phyloP scores from a whole-genome alignment of 1,140 invertebrate species.

The Acyrthosiphon pisum region DNA sequence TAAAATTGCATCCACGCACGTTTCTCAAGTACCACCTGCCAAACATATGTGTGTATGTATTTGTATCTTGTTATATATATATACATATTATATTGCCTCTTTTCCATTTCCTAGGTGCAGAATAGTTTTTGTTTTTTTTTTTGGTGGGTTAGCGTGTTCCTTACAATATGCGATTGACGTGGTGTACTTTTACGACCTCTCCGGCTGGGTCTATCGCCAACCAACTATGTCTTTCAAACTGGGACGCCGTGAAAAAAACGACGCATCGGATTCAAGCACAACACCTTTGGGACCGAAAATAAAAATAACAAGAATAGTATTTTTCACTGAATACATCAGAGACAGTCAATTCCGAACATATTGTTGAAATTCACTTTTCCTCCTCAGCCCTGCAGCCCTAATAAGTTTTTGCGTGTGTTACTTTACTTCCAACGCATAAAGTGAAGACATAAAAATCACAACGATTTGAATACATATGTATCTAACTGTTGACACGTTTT shows the following conservation, averaged over 20 bases:
- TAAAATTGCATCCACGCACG: background rate
- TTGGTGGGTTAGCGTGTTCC: background rate
- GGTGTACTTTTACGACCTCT: background rate
- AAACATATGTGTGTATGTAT: background rate
- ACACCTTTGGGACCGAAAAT: slow-evolving; percentile 15
- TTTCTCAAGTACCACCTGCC: background rate
- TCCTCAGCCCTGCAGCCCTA: background rate
- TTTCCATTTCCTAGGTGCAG: background rate
- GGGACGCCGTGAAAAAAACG: background rate
- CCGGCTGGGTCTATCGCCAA: background rate
- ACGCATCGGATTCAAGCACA: background rate
- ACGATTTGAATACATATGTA: background rate
- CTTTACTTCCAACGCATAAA: background rate
- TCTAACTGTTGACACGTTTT: background rate
- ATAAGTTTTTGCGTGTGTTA: background rate
- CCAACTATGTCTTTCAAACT: background rate
- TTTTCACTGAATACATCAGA: slow-evolving; percentile 10
- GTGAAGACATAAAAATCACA: background rate
- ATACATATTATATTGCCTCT: background rate
- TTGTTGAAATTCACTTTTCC: slow-evolving; percentile 16
- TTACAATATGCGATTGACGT: background rate
- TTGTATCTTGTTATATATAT: background rate
- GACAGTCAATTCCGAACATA: background rate
- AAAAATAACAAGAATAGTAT: slow-evolving; percentile 18
- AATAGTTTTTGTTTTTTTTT: background rate